Evolutionary conservation across 2,797 vertebrate genomes (phyloP), one percentile per base, ranked within the genome.

Genomic region (Coreius guichenoti): DNA sequence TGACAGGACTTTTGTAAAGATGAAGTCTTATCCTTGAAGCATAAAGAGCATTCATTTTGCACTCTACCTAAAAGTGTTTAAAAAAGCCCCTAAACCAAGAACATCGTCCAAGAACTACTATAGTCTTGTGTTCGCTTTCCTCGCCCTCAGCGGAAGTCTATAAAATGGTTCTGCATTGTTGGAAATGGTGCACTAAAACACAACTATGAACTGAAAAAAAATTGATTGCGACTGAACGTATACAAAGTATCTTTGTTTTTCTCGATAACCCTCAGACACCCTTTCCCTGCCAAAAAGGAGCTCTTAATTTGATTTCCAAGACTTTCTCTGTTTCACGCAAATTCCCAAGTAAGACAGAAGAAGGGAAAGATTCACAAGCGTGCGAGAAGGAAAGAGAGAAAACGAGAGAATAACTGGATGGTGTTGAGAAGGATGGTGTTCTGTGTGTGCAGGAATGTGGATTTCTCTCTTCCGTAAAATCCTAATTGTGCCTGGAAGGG

Each of bases 401-500:
- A 49, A 54, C 7, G 39, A 68, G 80, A 81, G 75, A 58, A 39
- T 93, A 94, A 93, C 94, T 95, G 95, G 93, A 94, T 94, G 95
- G 94, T 94, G 93, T 93, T 84, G 91, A 93, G 87, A 87, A 90
- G 91, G 92, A 92, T 91, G 93, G 93, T 91, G 95, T 95, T 94
- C 89, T 95, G 92, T 95, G 94, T 95, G 95, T 95, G 93, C 94
- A 92, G 95, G 95, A 96, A 96, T 96, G 95, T 95, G 95, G 94
- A 96, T 96, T 94, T 95, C 92, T 93, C 92, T 91, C 94, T 93
- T 93, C 95, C 94, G 93, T 96, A 95, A 96, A 96, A 96, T 96
- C 95, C 95, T 96, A 96, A 96, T 96, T 96, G 95, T 96, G 95
- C 95, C 95, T 96, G 91, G 93, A 94, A 96, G 95, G 95, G 93